Percentiles rank a stretch among this genome's conserved stretches.
phyloP scores from a whole-genome alignment of 1,140 invertebrate species.

The Hormaphis cornu region DNA sequence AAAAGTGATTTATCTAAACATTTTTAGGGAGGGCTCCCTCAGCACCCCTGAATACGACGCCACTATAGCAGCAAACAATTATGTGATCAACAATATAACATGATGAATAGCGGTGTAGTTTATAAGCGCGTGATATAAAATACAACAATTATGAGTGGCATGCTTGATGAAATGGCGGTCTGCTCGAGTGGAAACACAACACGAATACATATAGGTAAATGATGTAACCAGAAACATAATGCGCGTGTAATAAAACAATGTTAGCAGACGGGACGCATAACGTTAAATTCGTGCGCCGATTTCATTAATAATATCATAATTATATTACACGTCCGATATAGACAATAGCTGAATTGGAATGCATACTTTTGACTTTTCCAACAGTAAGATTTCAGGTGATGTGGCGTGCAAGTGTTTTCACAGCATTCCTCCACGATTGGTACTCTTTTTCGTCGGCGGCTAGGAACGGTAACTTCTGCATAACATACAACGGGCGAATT shows the following conservation, averaged over 20 bases:
- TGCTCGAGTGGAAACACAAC: neutral
- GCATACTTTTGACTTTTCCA: slow-evolving; percentile 64
- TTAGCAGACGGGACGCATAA: neutral
- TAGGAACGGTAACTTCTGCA: slow-evolving; percentile 17
- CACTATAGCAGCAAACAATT: no score
- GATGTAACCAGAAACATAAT: no score
- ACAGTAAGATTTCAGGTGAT: slow-evolving; percentile 11
- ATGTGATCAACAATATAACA: no score
- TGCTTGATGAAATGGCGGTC: no score
- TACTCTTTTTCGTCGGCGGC: slow-evolving; percentile 16
- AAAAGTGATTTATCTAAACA: no score
- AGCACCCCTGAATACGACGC: no score
- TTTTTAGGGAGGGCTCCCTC: no score
- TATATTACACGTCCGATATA: neutral
- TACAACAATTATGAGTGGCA: no score
- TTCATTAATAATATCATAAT: slow-evolving; percentile 58
- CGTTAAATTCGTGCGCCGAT: neutral
- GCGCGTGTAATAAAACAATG: neutral
- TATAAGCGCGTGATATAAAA: no score
- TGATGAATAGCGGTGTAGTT: no score
- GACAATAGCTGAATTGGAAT: neutral
- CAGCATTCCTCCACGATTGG: slow-evolving; percentile 18
- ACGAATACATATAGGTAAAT: neutral
- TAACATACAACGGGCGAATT: no score
- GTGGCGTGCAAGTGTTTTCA: slow-evolving; percentile 15